Conservation (phyloP, 1,140 invertebrate genomes). For the Neodiprion virginianus region DNA sequence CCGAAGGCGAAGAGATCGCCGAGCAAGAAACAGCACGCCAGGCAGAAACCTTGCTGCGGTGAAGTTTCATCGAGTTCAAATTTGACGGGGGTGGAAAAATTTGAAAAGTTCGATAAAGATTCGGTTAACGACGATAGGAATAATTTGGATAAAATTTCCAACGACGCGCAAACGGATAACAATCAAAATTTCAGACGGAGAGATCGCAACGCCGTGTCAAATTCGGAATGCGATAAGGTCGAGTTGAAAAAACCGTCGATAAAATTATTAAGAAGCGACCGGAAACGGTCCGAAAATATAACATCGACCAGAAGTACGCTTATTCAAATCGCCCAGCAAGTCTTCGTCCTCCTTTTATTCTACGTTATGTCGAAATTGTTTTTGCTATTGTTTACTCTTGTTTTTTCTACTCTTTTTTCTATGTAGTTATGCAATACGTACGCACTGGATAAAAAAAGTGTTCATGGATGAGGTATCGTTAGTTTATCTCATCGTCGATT, state of each 20-base stretch:
- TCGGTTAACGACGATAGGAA: not conserved
- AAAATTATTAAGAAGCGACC: conserved; percentile 11
- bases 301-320: not conserved
- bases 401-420: no score
- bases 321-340: not conserved
- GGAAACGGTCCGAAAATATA: not conserved
- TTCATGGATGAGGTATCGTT: no score
- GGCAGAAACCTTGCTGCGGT: not conserved
- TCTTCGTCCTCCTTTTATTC: not conserved
- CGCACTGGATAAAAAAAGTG: no score
- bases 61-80: not conserved
- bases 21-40: not conserved
- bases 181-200: not conserved
- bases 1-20: conserved; percentile 12
- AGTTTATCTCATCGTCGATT: no score
- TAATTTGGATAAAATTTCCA: not conserved
- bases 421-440: no score
- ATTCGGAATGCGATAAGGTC: not conserved
- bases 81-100: not conserved
- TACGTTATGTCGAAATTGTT: no score
- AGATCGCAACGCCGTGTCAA: not conserved
- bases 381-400: no score
- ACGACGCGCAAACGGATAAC: not conserved
- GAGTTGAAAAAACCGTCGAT: conserved; percentile 18
- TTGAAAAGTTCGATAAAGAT: no score